Evolutionary conservation across 2,888 invertebrate genomes (phyloP), one percentile per base, ranked within the genome.

Genomic region (Xylocampa areola): DNA sequence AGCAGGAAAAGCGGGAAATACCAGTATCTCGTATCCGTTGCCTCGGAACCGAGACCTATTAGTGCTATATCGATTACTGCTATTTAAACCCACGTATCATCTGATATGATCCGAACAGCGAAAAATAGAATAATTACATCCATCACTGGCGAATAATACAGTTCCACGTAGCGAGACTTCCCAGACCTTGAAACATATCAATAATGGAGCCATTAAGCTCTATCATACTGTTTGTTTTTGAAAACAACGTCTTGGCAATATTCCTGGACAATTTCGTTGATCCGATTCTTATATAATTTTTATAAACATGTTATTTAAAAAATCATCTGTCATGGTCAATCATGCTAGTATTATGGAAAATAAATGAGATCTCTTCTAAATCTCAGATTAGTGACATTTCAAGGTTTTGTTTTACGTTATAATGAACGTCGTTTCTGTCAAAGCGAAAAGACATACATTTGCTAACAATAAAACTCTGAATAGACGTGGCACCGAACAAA

Each of bases 121-220:
- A 52, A 67, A 71, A 71, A 65, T 65, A 59, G 30, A 52, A 39
- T 50, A 33, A 68, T 65, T 64, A 72, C 48, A 72, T 44, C 27
- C 25, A 64, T 60, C 41, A 66, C 55, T 62, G 55, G 47, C 19
- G 17, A 53, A 58, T 68, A 66, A 51, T 53, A 41, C 36, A 44
- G 54, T 48, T 48, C 27, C 32, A 39, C 45, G 50, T 57, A 50
- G 52, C 30, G 44, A 60, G 53, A 30, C 51, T 61, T 51, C 64
- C 50, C 49, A 52, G 44, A 44, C 69, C 61, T 62, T 75, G 76
- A 61, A 44, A 40, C 29, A 0, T 55, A 30, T 66, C 52, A 47
- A 66, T 76, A 74, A 76, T 68, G 65, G 47, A 58, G 35, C 59
- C 52, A 61, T 59, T 63, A 57, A 66, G 40, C 50, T 39, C 16